These are phyloP conservation scores for Helicoverpa assulta DNA, from an alignment of 2,888 invertebrate species.

Conservation along the genomic window DNA sequence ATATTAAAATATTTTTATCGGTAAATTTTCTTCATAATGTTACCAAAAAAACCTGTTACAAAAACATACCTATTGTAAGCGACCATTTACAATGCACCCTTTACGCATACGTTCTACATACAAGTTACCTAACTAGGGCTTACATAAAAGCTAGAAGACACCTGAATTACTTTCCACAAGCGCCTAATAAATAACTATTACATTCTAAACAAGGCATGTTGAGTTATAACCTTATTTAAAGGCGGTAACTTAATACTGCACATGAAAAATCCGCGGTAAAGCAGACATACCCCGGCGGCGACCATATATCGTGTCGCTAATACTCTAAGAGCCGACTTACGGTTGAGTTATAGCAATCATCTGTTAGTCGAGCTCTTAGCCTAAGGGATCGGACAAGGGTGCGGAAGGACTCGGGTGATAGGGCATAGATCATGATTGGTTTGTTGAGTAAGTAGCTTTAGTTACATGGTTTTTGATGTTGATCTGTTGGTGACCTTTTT, in stretches of 20 bases:
- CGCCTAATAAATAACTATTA: constrained; percentile 26
- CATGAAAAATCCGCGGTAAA: constrained; percentile 51
- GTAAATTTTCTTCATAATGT: too few species aligned
- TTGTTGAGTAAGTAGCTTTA: constrained; percentile 26
- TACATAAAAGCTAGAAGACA: background rate
- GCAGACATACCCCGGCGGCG: constrained; percentile 53
- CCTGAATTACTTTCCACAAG: constrained; percentile 1
- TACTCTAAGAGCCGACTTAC: constrained; percentile 57
- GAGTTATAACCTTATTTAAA: constrained; percentile 7
- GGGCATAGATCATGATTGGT: constrained; percentile 47
- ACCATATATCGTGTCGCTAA: constrained; percentile 54
- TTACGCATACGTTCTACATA: background rate
- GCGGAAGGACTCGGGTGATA: constrained; percentile 39
- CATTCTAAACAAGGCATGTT: constrained; percentile 35
- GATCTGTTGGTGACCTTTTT: background rate
- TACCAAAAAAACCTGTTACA: too few species aligned
- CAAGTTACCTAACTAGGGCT: background rate
- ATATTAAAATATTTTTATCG: too few species aligned
- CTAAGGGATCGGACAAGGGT: constrained; percentile 43
- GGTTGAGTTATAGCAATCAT: constrained; percentile 59
- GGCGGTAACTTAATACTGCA: constrained; percentile 44
- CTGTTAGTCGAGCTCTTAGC: constrained; percentile 57
- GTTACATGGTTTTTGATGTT: background rate
- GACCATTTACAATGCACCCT: background rate
- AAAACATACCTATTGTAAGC: too few species aligned